A percentile compares a stretch with the other conserved stretches of the same genome.
Conservation (phyloP, 2,797 vertebrate species). For the Margarornis squamiger region DNA sequence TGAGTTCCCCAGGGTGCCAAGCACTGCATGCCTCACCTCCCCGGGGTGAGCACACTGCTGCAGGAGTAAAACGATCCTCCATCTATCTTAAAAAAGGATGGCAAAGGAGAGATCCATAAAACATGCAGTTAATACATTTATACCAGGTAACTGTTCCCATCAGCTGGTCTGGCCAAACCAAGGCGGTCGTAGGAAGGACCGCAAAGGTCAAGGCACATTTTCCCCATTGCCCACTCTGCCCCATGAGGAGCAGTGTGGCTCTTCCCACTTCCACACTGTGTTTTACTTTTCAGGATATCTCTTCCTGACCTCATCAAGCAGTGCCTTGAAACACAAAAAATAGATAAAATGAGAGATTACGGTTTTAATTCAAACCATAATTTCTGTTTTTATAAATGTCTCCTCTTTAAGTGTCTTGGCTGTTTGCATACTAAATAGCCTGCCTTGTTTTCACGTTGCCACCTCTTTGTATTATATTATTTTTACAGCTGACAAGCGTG, state of each 20-base stretch:
- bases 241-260: neutral
- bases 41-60: neutral
- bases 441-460: conserved; percentile 54
- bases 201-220: neutral
- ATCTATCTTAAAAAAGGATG: neutral
- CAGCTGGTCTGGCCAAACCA: rapidly evolving
- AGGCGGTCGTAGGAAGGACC: neutral
- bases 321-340: neutral
- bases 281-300: neutral
- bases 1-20: rapidly evolving
- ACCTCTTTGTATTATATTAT: conserved; percentile 42
- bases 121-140: neutral
- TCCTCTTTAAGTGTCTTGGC: conserved; percentile 16
- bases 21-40: neutral
- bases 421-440: conserved; percentile 53
- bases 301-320: neutral
- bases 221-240: neutral
- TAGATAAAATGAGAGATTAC: neutral
- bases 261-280: neutral
- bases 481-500: conserved; percentile 47
- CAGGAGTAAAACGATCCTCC: neutral
- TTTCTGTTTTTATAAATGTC: neutral
- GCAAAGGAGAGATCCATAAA: neutral
- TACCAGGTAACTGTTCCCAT: neutral
- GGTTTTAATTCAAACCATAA: conserved; percentile 32